These are phyloP conservation scores for Bovichtus variegatus DNA, from an alignment of 2,797 vertebrate genomes.

Conservation along the genomic window DNA sequence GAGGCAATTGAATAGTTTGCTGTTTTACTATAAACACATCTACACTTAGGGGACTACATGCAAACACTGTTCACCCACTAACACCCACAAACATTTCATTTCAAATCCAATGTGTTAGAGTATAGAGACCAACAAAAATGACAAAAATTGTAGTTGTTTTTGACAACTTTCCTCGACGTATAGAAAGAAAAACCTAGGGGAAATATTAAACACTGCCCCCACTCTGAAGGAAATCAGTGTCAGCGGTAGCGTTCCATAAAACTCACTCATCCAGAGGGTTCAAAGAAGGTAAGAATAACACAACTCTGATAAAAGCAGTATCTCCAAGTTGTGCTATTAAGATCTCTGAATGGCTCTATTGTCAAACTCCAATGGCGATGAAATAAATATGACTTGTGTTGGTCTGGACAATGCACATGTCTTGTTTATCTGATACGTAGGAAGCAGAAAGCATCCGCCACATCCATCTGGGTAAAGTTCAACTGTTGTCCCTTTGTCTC, in stretches of 20 bases:
- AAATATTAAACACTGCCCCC: background rate
- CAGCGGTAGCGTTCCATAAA: slow-evolving; percentile 24
- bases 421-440: slow-evolving; percentile 41
- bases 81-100: background rate
- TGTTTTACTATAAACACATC: background rate
- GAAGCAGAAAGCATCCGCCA: slow-evolving; percentile 46
- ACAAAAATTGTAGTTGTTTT: background rate
- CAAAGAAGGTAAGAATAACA: slow-evolving; percentile 26
- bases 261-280: slow-evolving; percentile 22
- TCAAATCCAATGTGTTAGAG: background rate
- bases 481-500: slow-evolving; percentile 13
- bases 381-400: slow-evolving; percentile 47
- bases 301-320: background rate
- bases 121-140: background rate
- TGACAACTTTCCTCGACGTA: background rate
- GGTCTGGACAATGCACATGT: slow-evolving; percentile 34
- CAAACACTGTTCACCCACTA: background rate
- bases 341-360: slow-evolving; percentile 38
- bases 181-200: background rate
- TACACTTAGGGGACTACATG: background rate
- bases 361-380: slow-evolving; percentile 39
- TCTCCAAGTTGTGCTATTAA: slow-evolving; percentile 22
- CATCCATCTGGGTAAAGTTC: slow-evolving; percentile 31
- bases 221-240: slow-evolving; percentile 18
- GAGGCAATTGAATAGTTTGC: background rate